Evolutionary conservation across 2,797 vertebrate genomes (phyloP), one percentile per base, ranked within the genome.

Genomic region (Otolemur crassicaudatus): DNA sequence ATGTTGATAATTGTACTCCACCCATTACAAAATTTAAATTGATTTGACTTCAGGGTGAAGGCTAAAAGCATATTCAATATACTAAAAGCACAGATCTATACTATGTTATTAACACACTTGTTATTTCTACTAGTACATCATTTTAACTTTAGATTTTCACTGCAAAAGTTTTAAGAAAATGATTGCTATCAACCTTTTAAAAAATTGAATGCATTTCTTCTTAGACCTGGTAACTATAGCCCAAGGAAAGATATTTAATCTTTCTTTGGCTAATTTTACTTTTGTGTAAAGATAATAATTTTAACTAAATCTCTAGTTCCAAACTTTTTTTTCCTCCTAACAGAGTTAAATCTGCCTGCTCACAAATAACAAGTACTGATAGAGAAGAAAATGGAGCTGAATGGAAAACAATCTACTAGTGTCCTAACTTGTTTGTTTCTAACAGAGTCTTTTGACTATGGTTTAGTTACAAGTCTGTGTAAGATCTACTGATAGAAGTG

Each of bases 61-160:
- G 34, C 81, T 95, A 94, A 95, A 93, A 90, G 90, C 94, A 75
- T 93, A 86, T 86, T 94, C 88, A 90, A 69, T 67, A 60, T 49
- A 94, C 86, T 94, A 72, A 88, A 97, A 83, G 88, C 82, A 94
- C 77, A 96, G 87, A 95, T 97, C 95, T 94, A 72, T 90, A 83
- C 49, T 88, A 40, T 19, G 70, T 79, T 86, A 84, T 86, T 96
- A 86, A 40, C 25, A 70, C 58, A 65, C n/a, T 83, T 83, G 17
- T 93, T 96, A 92, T 94, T 83, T 87, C 63, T n/a, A 79, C 34
- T 29, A 92, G 61, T 37, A 46, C 43, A 86, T 96, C 77, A 94
- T 94, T 96, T 95, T 56, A 75, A 13, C 37, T 82, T 93, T 72
- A 94, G 56, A 95, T 17, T 76, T 96, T 37, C 69, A 49, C 70